Base-by-base conservation (phyloP, 2,797 vertebrate genomes). In the Natrix natrix region DNA sequence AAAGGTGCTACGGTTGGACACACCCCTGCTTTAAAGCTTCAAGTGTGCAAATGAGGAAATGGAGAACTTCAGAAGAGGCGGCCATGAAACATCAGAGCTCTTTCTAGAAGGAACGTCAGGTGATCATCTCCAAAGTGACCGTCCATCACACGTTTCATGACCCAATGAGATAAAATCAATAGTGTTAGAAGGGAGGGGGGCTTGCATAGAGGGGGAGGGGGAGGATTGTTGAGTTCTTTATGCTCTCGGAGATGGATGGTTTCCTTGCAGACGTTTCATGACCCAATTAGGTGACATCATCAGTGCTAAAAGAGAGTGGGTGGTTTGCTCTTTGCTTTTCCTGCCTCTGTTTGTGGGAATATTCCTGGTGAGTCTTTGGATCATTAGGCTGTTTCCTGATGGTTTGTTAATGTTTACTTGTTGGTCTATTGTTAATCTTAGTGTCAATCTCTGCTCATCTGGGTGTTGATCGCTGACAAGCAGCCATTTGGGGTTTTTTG, bases 61-160 rank as follows among this genome's bases (percentile, higher is more conserved):
- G 74, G 74, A 78, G 17, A 12, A 11, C 3, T 83, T 48, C 37
- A 3, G 17, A 78, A 43, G 74, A 83, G 20, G 8, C 20, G 2
- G 16, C 2, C 2, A 2, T 2, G n/a, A 60, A 48, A 28, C 20
- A 0, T 22, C 17, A 11, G 37, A 11, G 8, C 8, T 1, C 4
- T 48, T 78, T 32, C 74, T 43, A 48, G 74, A 22, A 78, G 54
- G 17, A 14, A 1, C 54, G 14, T 56, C 54, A 20, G 28, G 8
- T 5, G 13, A 16, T 16, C 54, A 1, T 7, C 5, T 0, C n/a
- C 12, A 16, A 87, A 55, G 55, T 8, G 69, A 5, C 69, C 1
- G 52, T 16, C 5, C 2, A 4, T 26, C 52, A 6, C 48, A 60
- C 8, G 1, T 24, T 60, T 60, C 59, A 8, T 60, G 59, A 24